Conservation (phyloP, 92 coral and sea anemone genomes). For the Actinernus sp. region DNA sequence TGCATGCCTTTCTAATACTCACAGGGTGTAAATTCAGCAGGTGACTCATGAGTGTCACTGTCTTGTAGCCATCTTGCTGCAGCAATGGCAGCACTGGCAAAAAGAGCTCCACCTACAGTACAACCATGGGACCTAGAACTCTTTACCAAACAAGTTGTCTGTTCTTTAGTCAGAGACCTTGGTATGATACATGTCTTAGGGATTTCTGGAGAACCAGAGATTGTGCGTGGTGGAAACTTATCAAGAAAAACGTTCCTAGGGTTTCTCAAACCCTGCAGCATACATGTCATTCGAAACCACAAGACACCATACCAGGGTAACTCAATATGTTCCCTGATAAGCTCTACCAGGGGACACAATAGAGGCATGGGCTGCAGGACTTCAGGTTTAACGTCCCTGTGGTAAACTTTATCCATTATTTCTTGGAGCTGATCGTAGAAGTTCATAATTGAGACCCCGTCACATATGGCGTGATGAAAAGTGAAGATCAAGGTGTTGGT, state of each 20-base stretch:
- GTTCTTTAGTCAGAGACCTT: too few species aligned
- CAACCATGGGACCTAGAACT: neutral
- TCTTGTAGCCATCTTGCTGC: neutral
- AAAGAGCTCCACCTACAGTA: neutral
- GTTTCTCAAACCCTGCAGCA: too few species aligned
- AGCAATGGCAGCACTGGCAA: neutral
- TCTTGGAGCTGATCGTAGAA: neutral
- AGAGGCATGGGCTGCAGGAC: slow-evolving; percentile 3
- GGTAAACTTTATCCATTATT: neutral
- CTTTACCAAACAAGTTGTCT: too few species aligned
- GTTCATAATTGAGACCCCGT: neutral
- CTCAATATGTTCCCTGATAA: slow-evolving; percentile 8
- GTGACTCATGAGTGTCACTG: neutral
- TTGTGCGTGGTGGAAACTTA: neutral
- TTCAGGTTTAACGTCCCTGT: neutral
- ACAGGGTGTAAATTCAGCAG: neutral
- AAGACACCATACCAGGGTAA: slow-evolving; percentile 21
- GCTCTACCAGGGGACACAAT: slow-evolving; percentile 22
- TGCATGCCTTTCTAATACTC: neutral
- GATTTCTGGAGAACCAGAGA: too few species aligned
- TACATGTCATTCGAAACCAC: too few species aligned
- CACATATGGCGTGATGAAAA: neutral
- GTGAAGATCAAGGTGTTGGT: neutral
- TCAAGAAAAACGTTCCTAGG: neutral
- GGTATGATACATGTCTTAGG: neutral